Conservation (phyloP, 2,113 vertebrate genomes). For the Chamaetylas fuelleborni region DNA sequence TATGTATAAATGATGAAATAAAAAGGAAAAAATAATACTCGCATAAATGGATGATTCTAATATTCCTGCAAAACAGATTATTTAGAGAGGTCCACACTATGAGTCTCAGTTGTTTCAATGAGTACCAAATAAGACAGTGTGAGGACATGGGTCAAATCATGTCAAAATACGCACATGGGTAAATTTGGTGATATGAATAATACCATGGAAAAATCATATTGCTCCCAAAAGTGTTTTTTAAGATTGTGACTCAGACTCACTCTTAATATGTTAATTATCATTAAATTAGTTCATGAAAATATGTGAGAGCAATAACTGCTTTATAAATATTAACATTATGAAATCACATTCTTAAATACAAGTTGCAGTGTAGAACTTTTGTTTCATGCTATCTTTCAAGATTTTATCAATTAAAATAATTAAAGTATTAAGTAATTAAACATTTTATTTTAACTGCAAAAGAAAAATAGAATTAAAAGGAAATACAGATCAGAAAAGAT, state of each 20-base stretch:
- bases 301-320: background rate
- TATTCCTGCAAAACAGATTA: background rate
- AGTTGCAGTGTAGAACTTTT: background rate
- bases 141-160: background rate
- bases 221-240: background rate
- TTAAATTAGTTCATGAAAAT: background rate
- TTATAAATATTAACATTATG: background rate
- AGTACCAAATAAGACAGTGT: background rate
- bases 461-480: background rate
- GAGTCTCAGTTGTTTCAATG: background rate
- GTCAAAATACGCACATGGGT: background rate
- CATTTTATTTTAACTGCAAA: background rate
- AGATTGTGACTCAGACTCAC: background rate
- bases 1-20: background rate
- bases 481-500: background rate
- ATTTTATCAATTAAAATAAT: background rate
- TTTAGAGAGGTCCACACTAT: background rate
- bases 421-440: slow-evolving; percentile 11
- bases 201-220: background rate
- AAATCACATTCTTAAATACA: background rate
- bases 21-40: background rate
- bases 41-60: slow-evolving; percentile 1
- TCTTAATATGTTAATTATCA: background rate
- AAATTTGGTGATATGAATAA: background rate
- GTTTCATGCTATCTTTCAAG: background rate